phyloP scores from a whole-genome alignment of 2,888 invertebrate genomes.

The Tanytarsus gracilentus region DNA sequence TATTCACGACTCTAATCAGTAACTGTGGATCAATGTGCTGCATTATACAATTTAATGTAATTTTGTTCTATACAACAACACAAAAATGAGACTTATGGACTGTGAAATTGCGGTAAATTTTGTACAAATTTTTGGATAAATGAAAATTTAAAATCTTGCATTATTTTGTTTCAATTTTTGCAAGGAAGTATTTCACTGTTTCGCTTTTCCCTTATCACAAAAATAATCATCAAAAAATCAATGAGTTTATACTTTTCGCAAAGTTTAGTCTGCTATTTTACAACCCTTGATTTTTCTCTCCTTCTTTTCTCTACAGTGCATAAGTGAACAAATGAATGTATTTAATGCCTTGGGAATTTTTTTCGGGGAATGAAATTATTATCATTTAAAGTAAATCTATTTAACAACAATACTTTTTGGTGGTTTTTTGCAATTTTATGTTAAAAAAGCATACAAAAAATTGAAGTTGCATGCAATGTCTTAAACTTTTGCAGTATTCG shows the following conservation, averaged over 20 bases:
- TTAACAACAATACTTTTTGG: conserved; percentile 7
- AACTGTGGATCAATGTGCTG: no score
- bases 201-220: conserved; percentile 20
- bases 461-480: conserved; percentile 24
- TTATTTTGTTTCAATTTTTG: no score
- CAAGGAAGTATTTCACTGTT: background rate
- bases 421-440: conserved; percentile 11
- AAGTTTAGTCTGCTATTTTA: background rate
- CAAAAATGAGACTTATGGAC: no score
- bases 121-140: no score
- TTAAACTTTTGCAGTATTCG: conserved; percentile 14
- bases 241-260: conserved; percentile 18
- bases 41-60: no score
- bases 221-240: conserved; percentile 28
- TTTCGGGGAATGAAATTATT: conserved; percentile 7
- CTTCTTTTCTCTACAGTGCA: background rate
- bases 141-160: no score
- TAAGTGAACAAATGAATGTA: conserved; percentile 23
- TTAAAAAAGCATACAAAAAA: conserved; percentile 24
- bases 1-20: no score
- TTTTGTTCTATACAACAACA: no score
- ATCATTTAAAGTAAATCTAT: conserved; percentile 28
- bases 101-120: no score
- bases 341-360: background rate
- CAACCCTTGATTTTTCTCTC: conserved; percentile 2